Evolutionary conservation across 2,797 vertebrate genomes (phyloP), one percentile per base, ranked within the genome.

Genomic region (Poecilia gillii): DNA sequence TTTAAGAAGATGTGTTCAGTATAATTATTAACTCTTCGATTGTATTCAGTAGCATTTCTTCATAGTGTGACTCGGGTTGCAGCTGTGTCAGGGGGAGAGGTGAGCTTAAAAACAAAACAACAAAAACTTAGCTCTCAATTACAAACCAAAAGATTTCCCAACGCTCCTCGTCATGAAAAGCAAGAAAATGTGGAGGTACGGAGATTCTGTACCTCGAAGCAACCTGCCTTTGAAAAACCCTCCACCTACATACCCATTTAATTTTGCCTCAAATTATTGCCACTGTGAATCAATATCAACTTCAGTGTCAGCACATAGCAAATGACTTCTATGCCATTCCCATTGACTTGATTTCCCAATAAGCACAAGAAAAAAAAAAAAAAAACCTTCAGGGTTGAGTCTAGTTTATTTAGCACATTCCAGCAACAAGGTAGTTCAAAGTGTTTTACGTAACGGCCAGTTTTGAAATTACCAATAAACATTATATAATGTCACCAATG

Each of bases 1-100:
- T 73, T 73, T 75, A 68, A 81, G 80, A 84, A 82, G 51, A 82
- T 28, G 25, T 83, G 82, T 83, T 81, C 81, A 76, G 31, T 20
- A 57, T 20, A 57, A 74, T 77, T 85, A 81, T 85, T 86, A 88
- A 83, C 80, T 74, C 7, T 46, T 28, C 45, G 28, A 0, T 14
- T 43, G 39, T 70, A 13, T 43, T 43, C 41, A 25, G 11, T n/a
- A 43, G 39, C 20, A 41, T 11, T 43, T 70, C 20, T 70, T 41
- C 36, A 13, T n/a, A 12, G 13, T 41, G 9, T 25, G 36, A 4
- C 64, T 25, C 20, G 1, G 36, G 64, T 68, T 68, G 9, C 64
- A 4, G 23, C 16, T 18, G 33, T 41, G 33, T 68, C 20, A 66
- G 64, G 23, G 23, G 20, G 36, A 25, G 1, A 41, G 4, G 2